Evolutionary conservation across 2,797 vertebrate genomes (phyloP), one percentile per base, ranked within the genome.

Genomic region (Falco rusticolus): DNA sequence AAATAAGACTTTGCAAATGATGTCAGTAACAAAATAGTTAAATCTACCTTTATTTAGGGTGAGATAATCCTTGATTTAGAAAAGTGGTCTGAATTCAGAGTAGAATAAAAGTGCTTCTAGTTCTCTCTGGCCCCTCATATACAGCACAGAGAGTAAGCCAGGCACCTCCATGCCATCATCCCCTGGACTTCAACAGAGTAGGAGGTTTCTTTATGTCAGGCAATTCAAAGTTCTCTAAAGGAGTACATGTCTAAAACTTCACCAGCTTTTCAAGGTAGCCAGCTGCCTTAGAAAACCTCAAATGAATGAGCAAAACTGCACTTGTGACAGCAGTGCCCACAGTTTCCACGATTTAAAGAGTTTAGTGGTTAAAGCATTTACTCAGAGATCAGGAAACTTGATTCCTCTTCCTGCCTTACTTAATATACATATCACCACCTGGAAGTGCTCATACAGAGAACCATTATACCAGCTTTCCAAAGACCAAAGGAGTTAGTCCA

Each of bases 151-250:
- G 10, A 34, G 9, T 8, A 74, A 89, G 20, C 13, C 74, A 57
- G 37, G n/a, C 20, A 50, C 28, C 26, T 41, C 2, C 2, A 16
- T 0, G 3, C 2, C 3, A 60, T 37, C 6, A 8, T 34, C 2
- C 10, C n/a, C 20, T 13, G 5, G 17, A 19, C 13, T 57, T 66
- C 29, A 81, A 37, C 14, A 47, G 31, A 45, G 37, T 0, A 1
- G 34, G 47, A 82, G 57, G 7, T 48, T 77, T 69, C 26, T 68
- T 86, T 4, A 22, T 16, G 26, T 54, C 45, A 45, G 50, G 16
- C 34, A 53, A 34, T 60, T 50, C 47, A 47, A 75, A 88, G 29
- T 26, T 9, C 5, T 75, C 28, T 26, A 61, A 71, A 54, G 39
- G 18, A 64, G 4, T 10, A 51, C 13, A 7, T 11, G 15, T 5